These are phyloP conservation scores for Cyprinus carpio DNA, from an alignment of 2,113 vertebrate species.

Conservation along the genomic window DNA sequence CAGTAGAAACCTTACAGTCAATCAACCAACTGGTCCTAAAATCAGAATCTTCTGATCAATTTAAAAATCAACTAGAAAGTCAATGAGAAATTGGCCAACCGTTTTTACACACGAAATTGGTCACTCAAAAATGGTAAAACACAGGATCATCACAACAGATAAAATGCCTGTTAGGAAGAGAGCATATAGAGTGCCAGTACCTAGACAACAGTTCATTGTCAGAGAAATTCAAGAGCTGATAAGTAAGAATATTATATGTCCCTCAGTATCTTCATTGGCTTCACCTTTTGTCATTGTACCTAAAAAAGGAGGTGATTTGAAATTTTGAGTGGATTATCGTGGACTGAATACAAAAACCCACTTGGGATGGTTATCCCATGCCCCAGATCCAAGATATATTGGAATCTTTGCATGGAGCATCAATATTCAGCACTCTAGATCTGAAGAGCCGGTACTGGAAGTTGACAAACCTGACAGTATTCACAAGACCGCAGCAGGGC, in stretches of 20 bases:
- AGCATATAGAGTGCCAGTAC: neutral
- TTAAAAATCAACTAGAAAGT: neutral
- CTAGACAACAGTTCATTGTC: neutral
- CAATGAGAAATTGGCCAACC: neutral
- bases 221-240: neutral
- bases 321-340: neutral
- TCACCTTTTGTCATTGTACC: no score
- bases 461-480: neutral
- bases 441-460: neutral
- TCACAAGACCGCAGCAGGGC: neutral
- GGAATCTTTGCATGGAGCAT: neutral
- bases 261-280: no score
- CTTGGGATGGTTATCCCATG: neutral
- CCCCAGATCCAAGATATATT: constrained; percentile 4
- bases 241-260: no score
- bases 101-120: neutral
- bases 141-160: neutral
- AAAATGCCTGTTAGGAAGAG: neutral
- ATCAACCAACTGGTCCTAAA: neutral
- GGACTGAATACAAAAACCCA: neutral
- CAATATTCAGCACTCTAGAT: neutral
- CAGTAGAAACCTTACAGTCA: neutral
- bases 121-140: neutral
- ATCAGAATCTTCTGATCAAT: neutral
- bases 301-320: no score